Evolutionary conservation across 1,140 invertebrate species (phyloP).

Genomic region (Heliothis subflexa): DNA sequence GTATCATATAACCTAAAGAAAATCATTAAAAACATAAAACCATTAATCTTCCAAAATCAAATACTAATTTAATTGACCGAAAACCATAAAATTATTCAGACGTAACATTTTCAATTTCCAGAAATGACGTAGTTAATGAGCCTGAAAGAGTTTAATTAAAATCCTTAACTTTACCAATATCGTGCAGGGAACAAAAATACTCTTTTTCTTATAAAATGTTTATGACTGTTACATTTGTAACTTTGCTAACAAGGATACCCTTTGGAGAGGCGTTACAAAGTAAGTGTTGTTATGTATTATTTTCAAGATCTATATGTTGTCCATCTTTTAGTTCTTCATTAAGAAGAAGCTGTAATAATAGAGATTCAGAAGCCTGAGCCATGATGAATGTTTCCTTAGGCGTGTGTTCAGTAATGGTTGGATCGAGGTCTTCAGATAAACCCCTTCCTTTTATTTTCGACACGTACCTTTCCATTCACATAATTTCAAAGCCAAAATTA

Average conservation of each 20-base stretch:
- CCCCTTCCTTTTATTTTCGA: too few relatives aligned
- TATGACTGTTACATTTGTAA: conserved; percentile 62
- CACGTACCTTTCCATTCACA: too few relatives aligned
- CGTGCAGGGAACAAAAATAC: conserved; percentile 5
- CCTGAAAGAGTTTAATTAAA: background rate
- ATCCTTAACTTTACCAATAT: background rate
- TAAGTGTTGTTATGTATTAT: conserved; percentile 56
- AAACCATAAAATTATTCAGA: background rate
- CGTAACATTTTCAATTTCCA: background rate
- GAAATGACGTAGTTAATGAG: background rate
- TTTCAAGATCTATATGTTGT: background rate
- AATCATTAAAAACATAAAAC: background rate
- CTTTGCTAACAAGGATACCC: conserved; percentile 60
- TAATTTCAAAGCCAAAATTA: too few relatives aligned
- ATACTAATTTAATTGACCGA: background rate
- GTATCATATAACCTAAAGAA: too few relatives aligned
- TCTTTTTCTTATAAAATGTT: conserved; percentile 60
- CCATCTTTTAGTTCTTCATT: too few relatives aligned
- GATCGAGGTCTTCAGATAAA: too few relatives aligned
- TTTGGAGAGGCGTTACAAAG: conserved; percentile 48
- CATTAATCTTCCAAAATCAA: background rate
- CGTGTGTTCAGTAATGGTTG: too few relatives aligned
- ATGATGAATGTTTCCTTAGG: too few relatives aligned
- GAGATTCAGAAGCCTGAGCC: too few relatives aligned
- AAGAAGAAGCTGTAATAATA: too few relatives aligned